phyloP scores from a whole-genome alignment of 1,140 invertebrate genomes.

The Temnothorax curvispinosus region DNA sequence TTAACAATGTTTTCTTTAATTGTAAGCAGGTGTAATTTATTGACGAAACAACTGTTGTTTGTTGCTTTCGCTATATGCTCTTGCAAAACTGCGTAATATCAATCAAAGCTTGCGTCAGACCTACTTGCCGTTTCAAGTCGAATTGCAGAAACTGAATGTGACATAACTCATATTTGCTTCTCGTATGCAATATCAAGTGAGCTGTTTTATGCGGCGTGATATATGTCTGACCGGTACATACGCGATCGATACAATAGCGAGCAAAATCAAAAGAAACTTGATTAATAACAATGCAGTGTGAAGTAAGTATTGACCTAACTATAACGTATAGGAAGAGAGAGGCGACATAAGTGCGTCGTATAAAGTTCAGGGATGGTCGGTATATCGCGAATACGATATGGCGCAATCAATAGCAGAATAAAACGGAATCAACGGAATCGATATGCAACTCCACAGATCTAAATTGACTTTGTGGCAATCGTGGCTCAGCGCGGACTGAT shows the following conservation, averaged over 20 bases:
- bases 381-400: conserved; percentile 4
- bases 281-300: conserved; percentile 18
- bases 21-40: background rate
- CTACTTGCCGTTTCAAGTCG: background rate
- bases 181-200: background rate
- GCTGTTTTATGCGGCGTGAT: background rate
- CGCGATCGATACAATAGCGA: background rate
- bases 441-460: conserved; percentile 4
- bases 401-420: conserved; percentile 12
- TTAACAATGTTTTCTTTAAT: background rate
- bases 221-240: background rate
- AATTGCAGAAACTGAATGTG: background rate
- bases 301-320: background rate
- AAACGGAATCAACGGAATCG: conserved; percentile 2
- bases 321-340: background rate
- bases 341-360: background rate
- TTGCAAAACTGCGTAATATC: background rate
- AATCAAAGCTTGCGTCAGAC: background rate
- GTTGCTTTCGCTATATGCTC: background rate
- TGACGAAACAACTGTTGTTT: background rate
- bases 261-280: conserved; percentile 5
- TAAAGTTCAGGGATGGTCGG: conserved; percentile 35
- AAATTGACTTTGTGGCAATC: conserved; percentile 31
- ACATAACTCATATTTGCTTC: background rate
- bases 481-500: background rate